Conservation (phyloP, 1,140 invertebrate genomes). For the Cryptotermes secundus region DNA sequence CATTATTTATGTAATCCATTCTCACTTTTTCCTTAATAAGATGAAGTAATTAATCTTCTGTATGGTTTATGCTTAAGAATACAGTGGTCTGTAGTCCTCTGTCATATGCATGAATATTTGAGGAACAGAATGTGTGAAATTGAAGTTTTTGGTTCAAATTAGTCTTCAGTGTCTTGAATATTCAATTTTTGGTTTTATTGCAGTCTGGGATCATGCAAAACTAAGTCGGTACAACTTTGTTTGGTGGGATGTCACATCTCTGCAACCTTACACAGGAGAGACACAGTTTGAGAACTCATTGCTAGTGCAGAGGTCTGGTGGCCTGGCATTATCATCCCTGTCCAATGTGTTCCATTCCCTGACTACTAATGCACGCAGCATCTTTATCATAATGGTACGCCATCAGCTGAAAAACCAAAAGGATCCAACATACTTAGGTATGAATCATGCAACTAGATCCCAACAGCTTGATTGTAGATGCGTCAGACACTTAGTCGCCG, state of each 20-base stretch:
- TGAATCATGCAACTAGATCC: slow-evolving; percentile 13
- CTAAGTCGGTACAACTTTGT: slow-evolving; percentile 81
- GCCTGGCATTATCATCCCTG: slow-evolving; percentile 79
- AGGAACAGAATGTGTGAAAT: background rate
- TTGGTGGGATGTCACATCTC: slow-evolving; percentile 87
- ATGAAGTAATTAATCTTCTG: no score
- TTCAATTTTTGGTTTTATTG: slow-evolving; percentile 41
- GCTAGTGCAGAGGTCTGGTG: slow-evolving; percentile 71
- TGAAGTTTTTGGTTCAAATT: no score
- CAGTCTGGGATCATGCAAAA: slow-evolving; percentile 87
- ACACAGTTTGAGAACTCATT: slow-evolving; percentile 86
- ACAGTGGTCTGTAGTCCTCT: background rate
- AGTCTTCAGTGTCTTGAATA: background rate
- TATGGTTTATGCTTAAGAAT: no score
- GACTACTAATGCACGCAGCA: slow-evolving; percentile 81
- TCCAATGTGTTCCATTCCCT: slow-evolving; percentile 86
- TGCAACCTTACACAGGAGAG: slow-evolving; percentile 79
- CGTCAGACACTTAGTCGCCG: no score
- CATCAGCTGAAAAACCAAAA: slow-evolving; percentile 75
- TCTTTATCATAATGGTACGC: slow-evolving; percentile 79
- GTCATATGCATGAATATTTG: background rate
- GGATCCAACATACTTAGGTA: slow-evolving; percentile 72
- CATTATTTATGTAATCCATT: no score
- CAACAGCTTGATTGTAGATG: no score
- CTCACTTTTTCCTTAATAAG: no score